Evolutionary conservation across 1,140 invertebrate genomes (phyloP).

Genomic region (Philopotamus ludificatus): DNA sequence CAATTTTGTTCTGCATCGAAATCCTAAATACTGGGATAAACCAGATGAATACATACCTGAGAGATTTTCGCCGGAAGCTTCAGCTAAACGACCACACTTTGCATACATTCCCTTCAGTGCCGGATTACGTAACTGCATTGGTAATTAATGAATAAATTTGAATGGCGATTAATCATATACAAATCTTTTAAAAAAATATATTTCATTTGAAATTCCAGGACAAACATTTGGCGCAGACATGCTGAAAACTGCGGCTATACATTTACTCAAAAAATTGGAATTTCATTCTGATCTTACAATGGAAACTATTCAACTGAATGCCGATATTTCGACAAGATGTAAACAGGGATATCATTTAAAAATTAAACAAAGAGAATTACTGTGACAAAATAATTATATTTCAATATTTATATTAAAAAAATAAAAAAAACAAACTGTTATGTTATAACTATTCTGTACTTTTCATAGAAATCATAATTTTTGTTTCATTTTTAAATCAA

Average conservation of each 20-base stretch:
- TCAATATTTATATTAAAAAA: too few species aligned
- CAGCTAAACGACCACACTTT: not conserved
- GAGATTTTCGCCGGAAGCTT: not conserved
- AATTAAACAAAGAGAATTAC: not conserved
- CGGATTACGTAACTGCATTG: not conserved
- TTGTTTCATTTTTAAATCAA: too few species aligned
- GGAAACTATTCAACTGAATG: not conserved
- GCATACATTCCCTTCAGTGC: slow-evolving; percentile 2
- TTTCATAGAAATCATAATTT: too few species aligned
- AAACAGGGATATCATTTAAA: not conserved
- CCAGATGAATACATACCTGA: not conserved
- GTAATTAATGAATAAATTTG: not conserved
- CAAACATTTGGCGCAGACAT: not conserved
- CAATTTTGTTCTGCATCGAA: not conserved
- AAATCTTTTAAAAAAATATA: too few species aligned
- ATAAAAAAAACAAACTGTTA: too few species aligned
- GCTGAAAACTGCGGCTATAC: not conserved
- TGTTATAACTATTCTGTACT: too few species aligned
- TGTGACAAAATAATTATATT: too few species aligned
- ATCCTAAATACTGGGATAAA: not conserved
- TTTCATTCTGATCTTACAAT: not conserved
- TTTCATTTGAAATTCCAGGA: not conserved
- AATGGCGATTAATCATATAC: not conserved
- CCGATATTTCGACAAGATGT: not conserved
- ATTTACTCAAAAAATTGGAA: not conserved